Evolutionary conservation across 2,113 vertebrate genomes (phyloP).

Genomic region (Aptenodytes patagonicus): DNA sequence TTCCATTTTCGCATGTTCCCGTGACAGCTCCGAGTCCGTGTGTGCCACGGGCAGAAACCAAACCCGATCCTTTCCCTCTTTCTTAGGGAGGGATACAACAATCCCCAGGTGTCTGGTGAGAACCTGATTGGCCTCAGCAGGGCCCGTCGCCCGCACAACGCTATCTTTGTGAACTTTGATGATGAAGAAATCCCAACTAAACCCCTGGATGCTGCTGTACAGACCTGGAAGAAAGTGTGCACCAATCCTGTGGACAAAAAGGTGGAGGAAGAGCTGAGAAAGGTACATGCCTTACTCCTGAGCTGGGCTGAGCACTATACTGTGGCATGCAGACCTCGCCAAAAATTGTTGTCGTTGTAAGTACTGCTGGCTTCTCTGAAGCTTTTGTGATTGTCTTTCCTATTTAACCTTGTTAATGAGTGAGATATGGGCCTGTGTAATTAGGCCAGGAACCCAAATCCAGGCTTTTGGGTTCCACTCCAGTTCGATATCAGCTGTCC

Average conservation of each 20-base stretch:
- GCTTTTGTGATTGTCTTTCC: background rate
- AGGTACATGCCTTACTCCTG: conserved; percentile 41
- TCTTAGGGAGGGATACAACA: conserved; percentile 77
- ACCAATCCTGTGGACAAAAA: conserved; percentile 76
- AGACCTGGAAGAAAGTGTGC: conserved; percentile 82
- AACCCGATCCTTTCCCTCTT: background rate
- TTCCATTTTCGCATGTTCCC: rapidly evolving
- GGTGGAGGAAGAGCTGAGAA: conserved; percentile 79
- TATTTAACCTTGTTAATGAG: background rate
- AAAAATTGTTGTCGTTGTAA: background rate
- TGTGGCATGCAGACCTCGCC: background rate
- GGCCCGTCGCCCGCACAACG: conserved; percentile 89
- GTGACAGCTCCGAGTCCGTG: rapidly evolving
- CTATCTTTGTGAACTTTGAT: conserved; percentile 89
- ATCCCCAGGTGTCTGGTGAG: conserved; percentile 71
- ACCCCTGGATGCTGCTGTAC: conserved; percentile 68
- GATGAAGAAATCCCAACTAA: conserved; percentile 78
- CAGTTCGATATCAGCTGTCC: background rate
- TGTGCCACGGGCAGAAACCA: background rate
- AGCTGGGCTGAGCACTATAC: background rate
- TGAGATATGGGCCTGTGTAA: background rate
- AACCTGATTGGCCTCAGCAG: conserved; percentile 89
- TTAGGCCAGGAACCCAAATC: background rate
- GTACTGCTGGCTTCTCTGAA: background rate
- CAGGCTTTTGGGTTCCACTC: background rate